Base-by-base conservation (phyloP, 2,113 vertebrate species). In the Sardina pilchardus region DNA sequence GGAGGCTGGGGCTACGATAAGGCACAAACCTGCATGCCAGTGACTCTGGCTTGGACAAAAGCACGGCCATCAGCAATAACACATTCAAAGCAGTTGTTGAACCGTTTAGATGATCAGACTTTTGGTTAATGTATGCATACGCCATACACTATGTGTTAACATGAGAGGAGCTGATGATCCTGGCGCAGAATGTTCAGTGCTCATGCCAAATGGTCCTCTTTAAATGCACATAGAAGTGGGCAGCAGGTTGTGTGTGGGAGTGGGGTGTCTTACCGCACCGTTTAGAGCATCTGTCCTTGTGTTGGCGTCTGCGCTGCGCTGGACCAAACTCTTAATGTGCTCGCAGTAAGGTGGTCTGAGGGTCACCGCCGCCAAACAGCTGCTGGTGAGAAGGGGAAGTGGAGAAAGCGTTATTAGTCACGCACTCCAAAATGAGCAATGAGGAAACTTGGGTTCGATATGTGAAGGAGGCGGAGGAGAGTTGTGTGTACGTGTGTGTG, bases 331-430 rank as follows among this genome's bases (percentile, higher is more conserved):
- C 80, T 48, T 34, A 47, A 19, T 81, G 47, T 2, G 78, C 10
- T 78, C 34, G 17, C 1, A 36, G 14, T 34, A 0, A 53, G 78
- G 39, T 47, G 84, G 8, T 84, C 30, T 36, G 82, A 81, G 85
- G 86, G 82, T 86, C 43, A 17, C 17, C 45, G 47, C 36, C 43
- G 56, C 36, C 44, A 84, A 88, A 89, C 89, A 90, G 87, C 91
- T 90, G 89, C 82, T 88, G 71, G 30, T 48, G 59, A 88, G 88
- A 89, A 87, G 86, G 88, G 89, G 91, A 91, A 90, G 91, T 87
- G 85, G 87, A 85, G 84, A 86, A 83, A 47, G 1, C 36, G 36
- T 45, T 86, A 84, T 88, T 87, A 90, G 83, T 86, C 88, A 88
- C 85, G 85, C 48, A 12, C 85, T 88, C 83, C 86, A 88, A 86